Percentiles rank a stretch among this genome's conserved stretches.
phyloP scores from a whole-genome alignment of 1,140 invertebrate genomes.

The Brachionus calyciflorus region DNA sequence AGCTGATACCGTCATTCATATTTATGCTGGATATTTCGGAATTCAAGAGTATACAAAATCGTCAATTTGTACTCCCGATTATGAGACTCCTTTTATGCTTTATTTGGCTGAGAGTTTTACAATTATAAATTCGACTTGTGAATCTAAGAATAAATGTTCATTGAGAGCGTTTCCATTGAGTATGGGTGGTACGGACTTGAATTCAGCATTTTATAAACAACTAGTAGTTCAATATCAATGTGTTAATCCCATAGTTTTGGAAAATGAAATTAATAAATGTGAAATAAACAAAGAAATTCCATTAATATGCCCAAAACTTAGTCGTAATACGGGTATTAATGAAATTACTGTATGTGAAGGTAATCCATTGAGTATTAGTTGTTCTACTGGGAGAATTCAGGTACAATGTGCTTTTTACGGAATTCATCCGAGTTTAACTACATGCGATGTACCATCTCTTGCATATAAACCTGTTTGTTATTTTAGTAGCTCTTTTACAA shows the following conservation, averaged over 20 bases:
- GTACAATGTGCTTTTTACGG: constrained; percentile 29
- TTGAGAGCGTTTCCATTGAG: background rate
- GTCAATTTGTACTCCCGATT: background rate
- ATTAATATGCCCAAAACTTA: constrained; percentile 17
- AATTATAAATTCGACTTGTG: constrained; percentile 5
- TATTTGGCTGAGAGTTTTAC: background rate
- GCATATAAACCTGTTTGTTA: constrained; percentile 18
- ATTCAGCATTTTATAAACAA: constrained; percentile 7
- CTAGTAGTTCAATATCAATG: constrained; percentile 40
- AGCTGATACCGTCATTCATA: constrained; percentile 6
- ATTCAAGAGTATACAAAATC: background rate
- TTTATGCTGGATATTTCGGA: constrained; percentile 37
- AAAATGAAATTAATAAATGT: background rate
- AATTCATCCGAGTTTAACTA: constrained; percentile 3
- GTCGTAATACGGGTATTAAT: background rate
- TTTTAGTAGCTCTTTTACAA: constrained; percentile 9
- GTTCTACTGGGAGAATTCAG: background rate
- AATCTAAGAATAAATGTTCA: background rate
- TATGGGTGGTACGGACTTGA: background rate
- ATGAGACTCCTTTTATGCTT: background rate
- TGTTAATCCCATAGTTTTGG: constrained; percentile 14
- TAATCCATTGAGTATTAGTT: background rate
- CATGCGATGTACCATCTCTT: background rate
- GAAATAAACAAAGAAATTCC: background rate
- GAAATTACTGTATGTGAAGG: constrained; percentile 27